Conservation (phyloP, 2,113 vertebrate species). For the Pygoscelis adeliae region DNA sequence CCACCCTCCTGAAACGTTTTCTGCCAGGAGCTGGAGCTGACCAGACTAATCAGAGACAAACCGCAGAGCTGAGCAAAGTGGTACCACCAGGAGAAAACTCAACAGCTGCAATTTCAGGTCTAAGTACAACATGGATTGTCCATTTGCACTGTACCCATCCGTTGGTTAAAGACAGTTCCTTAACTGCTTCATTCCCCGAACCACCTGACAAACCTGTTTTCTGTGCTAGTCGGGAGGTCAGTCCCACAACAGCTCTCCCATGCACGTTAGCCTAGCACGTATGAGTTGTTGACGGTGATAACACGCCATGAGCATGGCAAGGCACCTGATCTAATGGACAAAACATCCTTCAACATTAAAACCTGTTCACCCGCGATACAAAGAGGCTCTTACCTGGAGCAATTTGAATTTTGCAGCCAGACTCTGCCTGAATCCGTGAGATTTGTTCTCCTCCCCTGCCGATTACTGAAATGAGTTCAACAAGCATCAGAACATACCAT, state of each 20-base stretch:
- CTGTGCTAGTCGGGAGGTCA: neutral
- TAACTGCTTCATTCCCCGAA: neutral
- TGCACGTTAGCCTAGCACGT: neutral
- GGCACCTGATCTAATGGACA: neutral
- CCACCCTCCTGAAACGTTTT: neutral
- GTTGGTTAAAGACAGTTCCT: neutral
- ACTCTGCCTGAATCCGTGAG: conserved; percentile 96
- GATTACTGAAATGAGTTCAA: conserved; percentile 85
- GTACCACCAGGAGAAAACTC: neutral
- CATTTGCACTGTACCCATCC: neutral
- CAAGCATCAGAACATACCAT: conserved; percentile 50
- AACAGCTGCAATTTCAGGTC: neutral
- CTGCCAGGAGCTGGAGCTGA: neutral
- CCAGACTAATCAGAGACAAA: neutral
- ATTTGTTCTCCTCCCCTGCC: conserved; percentile 98
- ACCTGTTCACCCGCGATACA: neutral
- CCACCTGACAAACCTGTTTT: neutral
- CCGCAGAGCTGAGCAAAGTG: neutral
- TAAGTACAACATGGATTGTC: neutral
- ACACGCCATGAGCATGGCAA: neutral
- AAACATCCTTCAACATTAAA: neutral
- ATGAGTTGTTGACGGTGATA: neutral
- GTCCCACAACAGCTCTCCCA: neutral
- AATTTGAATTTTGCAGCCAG: conserved; percentile 99
- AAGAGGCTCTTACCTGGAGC: conserved; percentile 85